Percentiles rank a stretch among this genome's conserved stretches.
Evolutionary conservation across 2,797 vertebrate genomes (phyloP).

Genomic region (Nothura maculosa): DNA sequence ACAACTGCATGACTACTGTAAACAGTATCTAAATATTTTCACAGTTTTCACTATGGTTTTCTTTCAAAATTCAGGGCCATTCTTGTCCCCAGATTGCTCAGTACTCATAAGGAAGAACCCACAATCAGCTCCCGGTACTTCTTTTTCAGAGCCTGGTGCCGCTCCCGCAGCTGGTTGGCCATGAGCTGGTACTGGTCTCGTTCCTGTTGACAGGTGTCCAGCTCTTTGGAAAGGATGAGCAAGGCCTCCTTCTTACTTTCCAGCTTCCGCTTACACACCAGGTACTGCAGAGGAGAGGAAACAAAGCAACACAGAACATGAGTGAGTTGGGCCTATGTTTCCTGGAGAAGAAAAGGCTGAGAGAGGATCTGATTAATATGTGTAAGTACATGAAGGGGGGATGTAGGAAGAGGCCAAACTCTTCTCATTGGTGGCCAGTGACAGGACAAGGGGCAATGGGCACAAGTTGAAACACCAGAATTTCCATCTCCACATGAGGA

Average conservation of each 20-base stretch:
- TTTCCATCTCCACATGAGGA: no score
- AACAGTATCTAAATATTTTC: slow-evolving; percentile 12
- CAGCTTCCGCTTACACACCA: slow-evolving; percentile 94
- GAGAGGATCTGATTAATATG: no score
- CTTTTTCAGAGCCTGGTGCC: slow-evolving; percentile 96
- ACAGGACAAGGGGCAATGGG: no score
- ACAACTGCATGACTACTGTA: background rate
- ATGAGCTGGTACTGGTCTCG: slow-evolving; percentile 97
- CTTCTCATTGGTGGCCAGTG: no score
- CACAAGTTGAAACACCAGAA: no score
- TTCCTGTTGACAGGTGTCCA: slow-evolving; percentile 97
- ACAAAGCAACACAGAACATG: background rate
- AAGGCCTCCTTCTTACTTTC: slow-evolving; percentile 98
- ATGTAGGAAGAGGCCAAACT: no score
- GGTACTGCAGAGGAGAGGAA: slow-evolving; percentile 83
- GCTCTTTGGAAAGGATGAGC: slow-evolving; percentile 96
- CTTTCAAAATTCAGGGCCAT: background rate
- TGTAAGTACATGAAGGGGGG: no score
- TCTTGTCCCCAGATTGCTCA: background rate
- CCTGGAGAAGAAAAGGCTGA: no score
- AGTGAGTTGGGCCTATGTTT: no score
- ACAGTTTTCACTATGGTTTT: background rate
- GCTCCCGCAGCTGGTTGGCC: slow-evolving; percentile 96
- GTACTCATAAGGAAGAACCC: slow-evolving; percentile 59
- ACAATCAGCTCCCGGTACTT: slow-evolving; percentile 96